Conservation (phyloP, 2,888 invertebrate species). For the Coenonympha glycerion region DNA sequence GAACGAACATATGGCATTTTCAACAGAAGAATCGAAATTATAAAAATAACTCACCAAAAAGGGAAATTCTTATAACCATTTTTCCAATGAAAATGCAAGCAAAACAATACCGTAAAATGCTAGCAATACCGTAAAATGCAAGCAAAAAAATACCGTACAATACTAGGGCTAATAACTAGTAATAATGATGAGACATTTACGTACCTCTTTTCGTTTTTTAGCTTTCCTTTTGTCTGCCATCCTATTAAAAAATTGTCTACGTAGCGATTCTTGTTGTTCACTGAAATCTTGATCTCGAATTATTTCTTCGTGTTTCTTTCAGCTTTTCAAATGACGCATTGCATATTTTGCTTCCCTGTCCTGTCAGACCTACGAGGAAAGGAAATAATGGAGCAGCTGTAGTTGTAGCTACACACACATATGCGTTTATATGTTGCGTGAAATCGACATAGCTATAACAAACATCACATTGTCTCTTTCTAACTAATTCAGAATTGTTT, state of each 20-base stretch:
- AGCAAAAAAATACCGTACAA: slow-evolving; percentile 8
- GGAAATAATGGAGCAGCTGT: no score
- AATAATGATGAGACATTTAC: slow-evolving; percentile 17
- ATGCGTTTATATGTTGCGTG: no score
- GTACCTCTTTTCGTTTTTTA: slow-evolving; percentile 71
- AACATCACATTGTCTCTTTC: no score
- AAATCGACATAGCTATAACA: no score
- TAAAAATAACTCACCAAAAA: slow-evolving; percentile 5
- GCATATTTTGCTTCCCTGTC: slow-evolving; percentile 18
- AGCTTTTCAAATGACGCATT: slow-evolving; percentile 27
- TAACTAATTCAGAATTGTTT: no score
- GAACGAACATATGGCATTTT: background rate
- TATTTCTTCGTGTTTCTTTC: slow-evolving; percentile 12
- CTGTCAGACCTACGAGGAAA: no score
- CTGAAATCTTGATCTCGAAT: slow-evolving; percentile 25
- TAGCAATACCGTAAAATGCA: slow-evolving; percentile 9
- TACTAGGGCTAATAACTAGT: background rate
- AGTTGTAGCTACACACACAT: no score
- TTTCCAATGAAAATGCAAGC: background rate
- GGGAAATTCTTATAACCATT: background rate
- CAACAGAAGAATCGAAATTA: background rate
- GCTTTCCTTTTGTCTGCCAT: slow-evolving; percentile 73
- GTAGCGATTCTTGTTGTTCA: slow-evolving; percentile 35
- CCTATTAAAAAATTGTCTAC: slow-evolving; percentile 52
- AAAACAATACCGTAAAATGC: slow-evolving; percentile 17